Base-by-base conservation (phyloP, 2,888 invertebrate genomes). In the Germaria angustata region DNA sequence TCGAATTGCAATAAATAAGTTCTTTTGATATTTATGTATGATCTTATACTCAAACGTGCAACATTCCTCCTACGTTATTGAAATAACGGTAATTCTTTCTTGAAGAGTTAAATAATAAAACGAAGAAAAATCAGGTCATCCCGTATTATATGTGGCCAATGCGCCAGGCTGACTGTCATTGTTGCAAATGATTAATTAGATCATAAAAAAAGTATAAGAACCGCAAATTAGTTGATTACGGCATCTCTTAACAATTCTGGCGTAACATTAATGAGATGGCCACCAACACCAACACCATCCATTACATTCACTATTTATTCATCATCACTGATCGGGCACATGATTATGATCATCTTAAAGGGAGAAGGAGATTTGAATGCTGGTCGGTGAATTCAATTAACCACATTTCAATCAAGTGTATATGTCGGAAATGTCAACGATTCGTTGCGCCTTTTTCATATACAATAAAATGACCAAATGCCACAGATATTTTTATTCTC, bases 381-480 rank as follows among this genome's bases (percentile, higher is more conserved):
- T 77, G 66, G 59, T 75, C 63, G 77, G 71, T 80, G 84, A 85
- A 85, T 86, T 86, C 86, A 85, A 86, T 86, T 86, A 85, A 86
- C 86, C 86, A 86, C 86, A 86, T 85, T 86, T 86, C 86, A 86
- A 86, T 86, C 86, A 86, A 85, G 84, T 81, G 82, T 84, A 79
- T 82, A 85, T 85, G 86, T 86, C 86, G 86, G 86, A 86, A 86
- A 86, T 85, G 86, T 86, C 86, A 84, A 82, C 85, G 68, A 85
- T 85, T 86, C 85, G 86, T 80, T 86, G 85, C 76, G 85, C 84
- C 85, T 85, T 78, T 81, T 84, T 75, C 66, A 41, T 75, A 75
- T 46, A 46, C 75, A 79, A 63, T 55, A 59, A 71, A 73, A 71
- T 76, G 79, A 82, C 79, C 82, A 82, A 79, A 82, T 82, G 82